Percentiles rank a stretch among this genome's conserved stretches.
Conservation (phyloP, 2,888 invertebrate species). For the Leptopilina myrica region DNA sequence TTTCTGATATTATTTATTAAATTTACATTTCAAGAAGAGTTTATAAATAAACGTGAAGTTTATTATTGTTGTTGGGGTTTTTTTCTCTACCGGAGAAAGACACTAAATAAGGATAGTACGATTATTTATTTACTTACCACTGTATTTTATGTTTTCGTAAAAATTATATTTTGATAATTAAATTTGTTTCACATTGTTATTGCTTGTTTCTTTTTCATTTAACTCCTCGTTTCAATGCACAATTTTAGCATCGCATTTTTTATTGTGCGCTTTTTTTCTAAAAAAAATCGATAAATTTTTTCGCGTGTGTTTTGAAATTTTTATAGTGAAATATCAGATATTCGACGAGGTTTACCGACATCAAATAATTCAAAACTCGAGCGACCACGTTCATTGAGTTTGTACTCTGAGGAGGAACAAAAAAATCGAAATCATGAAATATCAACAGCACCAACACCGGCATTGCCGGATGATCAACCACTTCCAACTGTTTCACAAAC, state of each 20-base stretch:
- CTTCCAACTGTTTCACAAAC: conserved; percentile 48
- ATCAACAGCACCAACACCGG: conserved; percentile 64
- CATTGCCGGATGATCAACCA: conserved; percentile 58
- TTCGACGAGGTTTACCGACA: conserved; percentile 11
- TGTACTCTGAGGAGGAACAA: conserved; percentile 70
- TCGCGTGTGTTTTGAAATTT: conserved; percentile 46
- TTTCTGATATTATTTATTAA: not conserved
- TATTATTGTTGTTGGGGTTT: not conserved
- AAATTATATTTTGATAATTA: conserved; percentile 15
- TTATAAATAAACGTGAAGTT: not conserved
- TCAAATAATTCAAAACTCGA: conserved; percentile 62
- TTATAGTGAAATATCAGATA: conserved; percentile 62
- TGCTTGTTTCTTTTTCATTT: not conserved
- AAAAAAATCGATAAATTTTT: not conserved
- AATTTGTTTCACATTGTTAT: conserved; percentile 17
- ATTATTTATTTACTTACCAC: conserved; percentile 25
- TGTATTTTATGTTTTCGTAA: conserved; percentile 15
- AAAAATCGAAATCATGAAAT: conserved; percentile 64
- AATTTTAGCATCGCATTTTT: not conserved
- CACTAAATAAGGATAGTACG: not conserved
- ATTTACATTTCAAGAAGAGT: no score
- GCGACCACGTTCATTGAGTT: conserved; percentile 71
- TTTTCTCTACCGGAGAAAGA: not conserved
- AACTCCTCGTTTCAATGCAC: conserved; percentile 1
- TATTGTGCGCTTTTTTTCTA: not conserved